Evolutionary conservation across 2,888 invertebrate species (phyloP).

Genomic region (Xanthia icteritia): DNA sequence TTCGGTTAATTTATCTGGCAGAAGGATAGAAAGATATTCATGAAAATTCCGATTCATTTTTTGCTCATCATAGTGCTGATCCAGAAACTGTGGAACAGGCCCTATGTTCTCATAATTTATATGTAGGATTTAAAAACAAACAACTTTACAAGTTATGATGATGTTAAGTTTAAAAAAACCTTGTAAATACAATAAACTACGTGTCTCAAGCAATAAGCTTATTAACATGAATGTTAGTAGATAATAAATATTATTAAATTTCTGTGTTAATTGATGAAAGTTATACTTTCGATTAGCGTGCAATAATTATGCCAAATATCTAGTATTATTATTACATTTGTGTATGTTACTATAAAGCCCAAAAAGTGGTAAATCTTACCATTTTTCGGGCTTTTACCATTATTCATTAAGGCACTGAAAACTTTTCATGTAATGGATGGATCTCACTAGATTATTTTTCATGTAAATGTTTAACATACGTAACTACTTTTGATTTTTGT

Average conservation of each 20-base stretch:
- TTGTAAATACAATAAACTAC: slow-evolving; percentile 76
- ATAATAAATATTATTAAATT: slow-evolving; percentile 47
- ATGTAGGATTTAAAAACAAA: slow-evolving; percentile 36
- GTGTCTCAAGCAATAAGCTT: slow-evolving; percentile 88
- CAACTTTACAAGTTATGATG: slow-evolving; percentile 34
- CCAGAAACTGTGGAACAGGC: not conserved
- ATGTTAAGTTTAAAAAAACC: slow-evolving; percentile 53
- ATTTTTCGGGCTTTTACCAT: slow-evolving; percentile 15
- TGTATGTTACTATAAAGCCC: slow-evolving; percentile 25
- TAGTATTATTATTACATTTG: slow-evolving; percentile 41
- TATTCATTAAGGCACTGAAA: slow-evolving; percentile 49
- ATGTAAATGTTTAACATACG: slow-evolving; percentile 50
- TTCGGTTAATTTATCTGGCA: not conserved
- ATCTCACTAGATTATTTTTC: slow-evolving; percentile 48
- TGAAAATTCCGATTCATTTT: too few relatives aligned
- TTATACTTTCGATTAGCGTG: slow-evolving; percentile 53
- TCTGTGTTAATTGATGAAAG: slow-evolving; percentile 45
- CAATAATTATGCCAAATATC: slow-evolving; percentile 51
- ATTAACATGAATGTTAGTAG: slow-evolving; percentile 49
- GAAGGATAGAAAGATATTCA: too few relatives aligned
- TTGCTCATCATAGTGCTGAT: too few relatives aligned
- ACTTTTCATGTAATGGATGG: slow-evolving; percentile 63
- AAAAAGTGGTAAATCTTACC: not conserved
- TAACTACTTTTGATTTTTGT: slow-evolving; percentile 46
- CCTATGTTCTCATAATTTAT: slow-evolving; percentile 6